A percentile compares a stretch with the other conserved stretches of the same genome.
These are phyloP conservation scores for Arrhamphus sclerolepis DNA, from an alignment of 2,797 vertebrate genomes.

Conservation along the genomic window DNA sequence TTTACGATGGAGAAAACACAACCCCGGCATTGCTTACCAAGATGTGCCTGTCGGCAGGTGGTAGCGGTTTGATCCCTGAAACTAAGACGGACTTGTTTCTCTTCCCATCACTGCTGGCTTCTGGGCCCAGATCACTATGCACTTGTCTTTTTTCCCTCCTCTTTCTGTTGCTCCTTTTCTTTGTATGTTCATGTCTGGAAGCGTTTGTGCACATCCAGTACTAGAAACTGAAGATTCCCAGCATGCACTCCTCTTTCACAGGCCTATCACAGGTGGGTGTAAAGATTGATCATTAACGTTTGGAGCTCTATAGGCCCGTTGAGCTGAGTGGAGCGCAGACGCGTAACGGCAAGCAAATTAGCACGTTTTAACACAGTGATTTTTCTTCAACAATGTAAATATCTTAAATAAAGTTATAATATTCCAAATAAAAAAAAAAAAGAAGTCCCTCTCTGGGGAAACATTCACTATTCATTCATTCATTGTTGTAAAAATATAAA, in stretches of 20 bases:
- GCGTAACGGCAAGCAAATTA: conserved; percentile 53
- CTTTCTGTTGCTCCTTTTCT: conserved; percentile 53
- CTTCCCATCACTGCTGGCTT: conserved; percentile 42
- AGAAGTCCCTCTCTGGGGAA: conserved; percentile 13
- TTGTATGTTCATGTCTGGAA: conserved; percentile 23
- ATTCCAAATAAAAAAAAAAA: conserved; percentile 37
- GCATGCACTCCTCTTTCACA: conserved; percentile 68
- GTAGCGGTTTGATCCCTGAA: conserved; percentile 24
- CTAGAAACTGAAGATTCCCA: conserved; percentile 36
- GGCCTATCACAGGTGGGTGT: conserved; percentile 8
- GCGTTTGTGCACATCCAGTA: conserved; percentile 33
- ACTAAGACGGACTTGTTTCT: conserved; percentile 14
- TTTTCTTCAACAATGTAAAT: conserved; percentile 71
- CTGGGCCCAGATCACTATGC: conserved; percentile 75
- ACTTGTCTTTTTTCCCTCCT: conserved; percentile 53
- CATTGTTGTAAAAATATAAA: conserved; percentile 46
- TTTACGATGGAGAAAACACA: conserved; percentile 10
- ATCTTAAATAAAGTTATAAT: conserved; percentile 62
- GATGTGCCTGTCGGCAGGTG: conserved; percentile 62
- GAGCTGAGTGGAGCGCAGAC: neutral
- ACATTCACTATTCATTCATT: conserved; percentile 40
- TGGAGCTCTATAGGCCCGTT: conserved; percentile 7
- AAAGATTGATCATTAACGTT: conserved; percentile 8
- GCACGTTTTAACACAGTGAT: conserved; percentile 56
- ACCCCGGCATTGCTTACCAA: conserved; percentile 35